These are phyloP conservation scores for Smutsia temminckii DNA, from an alignment of 2,797 vertebrate genomes.

Conservation along the genomic window DNA sequence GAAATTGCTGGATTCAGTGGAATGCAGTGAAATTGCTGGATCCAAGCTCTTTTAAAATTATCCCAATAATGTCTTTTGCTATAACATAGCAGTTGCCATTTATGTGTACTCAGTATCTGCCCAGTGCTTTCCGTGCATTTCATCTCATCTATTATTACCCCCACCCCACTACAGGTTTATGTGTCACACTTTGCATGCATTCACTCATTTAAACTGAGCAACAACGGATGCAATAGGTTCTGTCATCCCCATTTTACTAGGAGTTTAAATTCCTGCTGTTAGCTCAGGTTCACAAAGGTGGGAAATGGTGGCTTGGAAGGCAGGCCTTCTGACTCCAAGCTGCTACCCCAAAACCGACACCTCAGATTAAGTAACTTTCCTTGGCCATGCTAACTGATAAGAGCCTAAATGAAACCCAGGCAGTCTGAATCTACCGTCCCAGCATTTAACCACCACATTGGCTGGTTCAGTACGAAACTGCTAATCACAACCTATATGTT, in stretches of 20 bases:
- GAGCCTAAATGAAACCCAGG: background rate
- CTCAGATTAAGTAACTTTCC: background rate
- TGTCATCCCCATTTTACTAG: background rate
- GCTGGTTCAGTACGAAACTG: background rate
- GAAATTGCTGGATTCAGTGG: background rate
- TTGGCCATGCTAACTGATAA: background rate
- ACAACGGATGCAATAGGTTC: background rate
- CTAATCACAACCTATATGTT: background rate
- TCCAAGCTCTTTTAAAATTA: constrained; percentile 44
- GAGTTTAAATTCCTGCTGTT: background rate
- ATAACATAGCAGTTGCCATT: background rate
- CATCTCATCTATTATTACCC: background rate
- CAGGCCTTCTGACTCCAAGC: background rate
- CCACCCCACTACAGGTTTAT: background rate
- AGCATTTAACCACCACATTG: background rate
- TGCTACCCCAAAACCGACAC: background rate
- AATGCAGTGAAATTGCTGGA: background rate
- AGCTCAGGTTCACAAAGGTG: background rate
- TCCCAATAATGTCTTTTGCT: background rate
- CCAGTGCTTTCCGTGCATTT: background rate
- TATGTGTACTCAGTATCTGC: background rate
- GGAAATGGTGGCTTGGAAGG: background rate
- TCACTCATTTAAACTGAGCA: background rate
- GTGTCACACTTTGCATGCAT: background rate
- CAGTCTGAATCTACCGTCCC: background rate